Conservation (phyloP, 1,140 invertebrate genomes). For the Vollenhovia emeryi region DNA sequence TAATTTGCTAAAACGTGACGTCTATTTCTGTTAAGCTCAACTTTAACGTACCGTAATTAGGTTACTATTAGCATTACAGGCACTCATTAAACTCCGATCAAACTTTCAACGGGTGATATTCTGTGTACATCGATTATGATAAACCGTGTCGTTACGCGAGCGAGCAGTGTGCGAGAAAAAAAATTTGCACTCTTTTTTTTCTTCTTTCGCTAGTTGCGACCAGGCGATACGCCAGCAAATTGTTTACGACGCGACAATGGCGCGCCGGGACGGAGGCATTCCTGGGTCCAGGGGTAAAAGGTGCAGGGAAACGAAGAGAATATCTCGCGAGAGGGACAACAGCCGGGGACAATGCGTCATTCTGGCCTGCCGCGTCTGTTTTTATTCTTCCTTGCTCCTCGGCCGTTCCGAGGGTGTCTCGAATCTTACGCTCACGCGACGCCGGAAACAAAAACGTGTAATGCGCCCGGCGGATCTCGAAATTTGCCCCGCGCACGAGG, state of each 20-base stretch:
- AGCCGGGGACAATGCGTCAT: slow-evolving; percentile 45
- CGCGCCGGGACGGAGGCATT: neutral
- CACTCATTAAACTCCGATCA: slow-evolving; percentile 47
- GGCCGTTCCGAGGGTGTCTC: neutral
- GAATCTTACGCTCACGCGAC: neutral
- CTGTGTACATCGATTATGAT: neutral
- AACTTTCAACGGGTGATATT: slow-evolving; percentile 23
- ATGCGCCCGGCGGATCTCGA: slow-evolving; percentile 15
- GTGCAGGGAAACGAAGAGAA: slow-evolving; percentile 31
- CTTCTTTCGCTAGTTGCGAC: neutral
- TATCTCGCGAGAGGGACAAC: slow-evolving; percentile 28
- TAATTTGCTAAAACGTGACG: slow-evolving; percentile 29
- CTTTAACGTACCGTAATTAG: slow-evolving; percentile 32
- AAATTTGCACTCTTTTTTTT: neutral
- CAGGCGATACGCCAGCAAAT: slow-evolving; percentile 37
- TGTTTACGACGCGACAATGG: slow-evolving; percentile 52
- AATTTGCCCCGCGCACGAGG: slow-evolving; percentile 17
- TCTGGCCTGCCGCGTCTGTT: slow-evolving; percentile 1
- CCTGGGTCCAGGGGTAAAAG: slow-evolving; percentile 34
- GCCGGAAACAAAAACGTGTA: slow-evolving; percentile 21
- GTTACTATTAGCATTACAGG: slow-evolving; percentile 25
- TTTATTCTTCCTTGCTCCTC: neutral
- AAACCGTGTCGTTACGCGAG: neutral
- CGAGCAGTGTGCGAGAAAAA: neutral
- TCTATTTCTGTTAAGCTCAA: slow-evolving; percentile 24